A percentile compares a stretch with the other conserved stretches of the same genome.
Evolutionary conservation across 2,113 vertebrate genomes (phyloP).

Genomic region (Poeciliopsis retropinna): DNA sequence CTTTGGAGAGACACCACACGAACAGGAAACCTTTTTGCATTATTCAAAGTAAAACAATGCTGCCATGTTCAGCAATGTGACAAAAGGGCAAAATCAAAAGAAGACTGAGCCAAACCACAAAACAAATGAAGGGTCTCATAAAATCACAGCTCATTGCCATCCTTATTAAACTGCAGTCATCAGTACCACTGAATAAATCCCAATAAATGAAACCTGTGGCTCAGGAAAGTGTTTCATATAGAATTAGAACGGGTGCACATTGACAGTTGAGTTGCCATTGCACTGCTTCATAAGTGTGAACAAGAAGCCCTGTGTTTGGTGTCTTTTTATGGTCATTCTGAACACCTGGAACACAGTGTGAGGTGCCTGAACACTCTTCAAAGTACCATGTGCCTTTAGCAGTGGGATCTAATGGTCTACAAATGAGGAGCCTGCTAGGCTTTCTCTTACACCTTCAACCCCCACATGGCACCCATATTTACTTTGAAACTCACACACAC

Average conservation of each 20-base stretch:
- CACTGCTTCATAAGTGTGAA: conserved; percentile 30
- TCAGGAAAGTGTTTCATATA: conserved; percentile 22
- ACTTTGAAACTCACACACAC: conserved; percentile 38
- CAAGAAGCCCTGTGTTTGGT: conserved; percentile 46
- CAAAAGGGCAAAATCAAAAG: conserved; percentile 57
- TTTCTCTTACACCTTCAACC: conserved; percentile 58
- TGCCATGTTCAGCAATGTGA: conserved; percentile 45
- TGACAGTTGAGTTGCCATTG: conserved; percentile 19
- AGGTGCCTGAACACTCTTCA: conserved; percentile 47
- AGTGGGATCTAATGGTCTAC: conserved; percentile 29
- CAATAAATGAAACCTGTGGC: conserved; percentile 12
- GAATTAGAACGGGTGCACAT: background rate
- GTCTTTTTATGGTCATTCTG: conserved; percentile 42
- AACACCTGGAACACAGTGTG: conserved; percentile 53
- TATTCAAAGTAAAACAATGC: conserved; percentile 54
- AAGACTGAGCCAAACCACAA: conserved; percentile 46
- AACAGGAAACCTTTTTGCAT: conserved; percentile 50
- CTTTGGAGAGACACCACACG: conserved; percentile 58
- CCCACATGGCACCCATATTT: conserved; percentile 75
- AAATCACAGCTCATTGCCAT: conserved; percentile 41
- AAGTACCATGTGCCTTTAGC: conserved; percentile 32
- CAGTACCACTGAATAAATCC: conserved; percentile 25
- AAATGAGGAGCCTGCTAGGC: conserved; percentile 54
- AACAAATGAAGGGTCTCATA: conserved; percentile 37
- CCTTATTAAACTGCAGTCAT: conserved; percentile 48